Evolutionary conservation across 1,140 invertebrate genomes (phyloP), one percentile per base, ranked within the genome.

Genomic region (Zaprionus inermis): DNA sequence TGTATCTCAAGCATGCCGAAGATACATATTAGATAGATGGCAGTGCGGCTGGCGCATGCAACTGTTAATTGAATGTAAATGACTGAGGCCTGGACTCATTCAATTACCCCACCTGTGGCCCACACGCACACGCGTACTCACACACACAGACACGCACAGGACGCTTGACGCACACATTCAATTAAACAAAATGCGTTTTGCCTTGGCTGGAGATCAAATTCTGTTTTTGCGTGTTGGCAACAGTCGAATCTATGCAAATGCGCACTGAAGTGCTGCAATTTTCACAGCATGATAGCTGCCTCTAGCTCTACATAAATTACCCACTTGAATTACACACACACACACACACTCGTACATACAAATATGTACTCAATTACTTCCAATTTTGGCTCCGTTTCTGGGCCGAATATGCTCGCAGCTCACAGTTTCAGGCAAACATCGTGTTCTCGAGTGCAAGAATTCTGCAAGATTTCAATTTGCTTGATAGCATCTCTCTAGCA

Each of bases 11-110:
- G 57, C 44, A 38, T 61, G 34, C 22, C 22, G 52, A 18, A 57
- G 28, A 34, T 32, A 56, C n/a, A 32, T 55, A 51, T 34, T 34
- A 63, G 52, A 63, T 69, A 63, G 68, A 70, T 82, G 68, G 36
- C 44, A 57, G 56, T 80, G 69, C 36, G 49, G 46, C 55, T 41
- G 24, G 61, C 28, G 61, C 74, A 76, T 78, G 79, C 76, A 88
- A 86, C 79, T 86, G 82, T 83, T 86, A 86, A 86, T 86, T 86
- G 82, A 86, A 88, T 88, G 79, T 88, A 86, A 86, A 88, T 79
- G 83, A 77, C 64, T 79, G 63, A 60, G 66, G 65, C 74, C 79
- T 63, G 49, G 57, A 49, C 63, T 73, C 78, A 86, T 85, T 85
- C 81, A 85, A 85, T 85, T 85, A 85, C 76, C 82, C 60, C 77